Evolutionary conservation across 2,888 invertebrate species (phyloP), one percentile per base, ranked within the genome.

Genomic region (Andrena fulva): DNA sequence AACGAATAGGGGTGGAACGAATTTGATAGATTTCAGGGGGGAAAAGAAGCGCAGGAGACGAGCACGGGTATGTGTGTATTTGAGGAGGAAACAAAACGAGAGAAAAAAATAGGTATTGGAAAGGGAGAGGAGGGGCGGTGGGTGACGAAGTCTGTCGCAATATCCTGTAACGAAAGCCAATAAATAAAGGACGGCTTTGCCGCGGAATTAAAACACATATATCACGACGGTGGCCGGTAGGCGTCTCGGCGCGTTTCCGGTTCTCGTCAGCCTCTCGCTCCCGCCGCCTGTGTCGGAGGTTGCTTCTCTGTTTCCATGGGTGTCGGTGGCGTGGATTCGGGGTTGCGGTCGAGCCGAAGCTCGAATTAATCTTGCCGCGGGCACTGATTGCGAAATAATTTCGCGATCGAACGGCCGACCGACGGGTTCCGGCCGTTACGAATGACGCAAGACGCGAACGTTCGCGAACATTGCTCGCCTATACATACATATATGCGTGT

Each of bases 191-290:
- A 90, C 88, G 88, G 82, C 86, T 89, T 88, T 83, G 82, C 87
- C 87, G 77, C 89, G 90, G 90, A 92, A 92, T 92, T 92, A 92
- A 92, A 92, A 92, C 90, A 87, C 92, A 92, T 92, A 91, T 86
- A 92, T 92, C 92, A 92, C 90, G 85, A 84, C 82, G 86, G 72
- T 78, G 85, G 85, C 82, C 78, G 79, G 82, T 82, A 79, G 85
- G 84, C 86, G 85, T 89, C 85, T 82, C 86, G 80, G 75, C 77
- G 76, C 77, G 76, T 78, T 85, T 86, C 85, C 87, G 86, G 77
- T 87, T 82, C 83, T 87, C 85, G 78, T 85, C 84, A 71, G 62
- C 76, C 56, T 70, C 80, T 80, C 77, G 71, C 76, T 42, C 56
- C 63, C 29, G 20, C 80, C 68, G n/a, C 27, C 73, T 67, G 77